Conservation (phyloP, 2,888 invertebrate genomes). For the Sthenelais limicola region DNA sequence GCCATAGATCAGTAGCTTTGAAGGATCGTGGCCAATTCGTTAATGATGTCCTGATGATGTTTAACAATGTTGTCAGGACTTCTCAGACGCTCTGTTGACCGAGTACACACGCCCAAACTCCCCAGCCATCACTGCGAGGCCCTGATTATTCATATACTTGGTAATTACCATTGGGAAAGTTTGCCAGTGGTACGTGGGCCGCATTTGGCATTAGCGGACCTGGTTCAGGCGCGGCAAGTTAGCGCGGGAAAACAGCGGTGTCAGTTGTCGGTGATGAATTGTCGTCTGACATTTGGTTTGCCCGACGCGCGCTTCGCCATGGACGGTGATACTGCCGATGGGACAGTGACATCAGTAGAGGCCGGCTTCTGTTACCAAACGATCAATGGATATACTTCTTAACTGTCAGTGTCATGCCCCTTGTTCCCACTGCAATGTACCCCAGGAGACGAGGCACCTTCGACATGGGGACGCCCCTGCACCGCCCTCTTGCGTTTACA, state of each 20-base stretch:
- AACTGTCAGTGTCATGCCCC: constrained; percentile 33
- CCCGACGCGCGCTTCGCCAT: background rate
- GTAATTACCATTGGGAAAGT: constrained; percentile 16
- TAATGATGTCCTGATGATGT: constrained; percentile 38
- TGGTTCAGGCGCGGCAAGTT: background rate
- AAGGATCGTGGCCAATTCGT: constrained; percentile 1
- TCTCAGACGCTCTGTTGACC: constrained; percentile 13
- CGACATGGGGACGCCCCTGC: background rate
- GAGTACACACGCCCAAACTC: constrained; percentile 20
- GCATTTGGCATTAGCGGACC: constrained; percentile 8
- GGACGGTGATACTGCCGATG: constrained; percentile 3
- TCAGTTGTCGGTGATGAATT: too few relatives aligned
- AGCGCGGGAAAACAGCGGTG: too few relatives aligned
- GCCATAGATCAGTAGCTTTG: constrained; percentile 33
- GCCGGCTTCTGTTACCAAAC: constrained; percentile 14
- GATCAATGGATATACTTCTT: constrained; percentile 40
- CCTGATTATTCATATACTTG: constrained; percentile 31
- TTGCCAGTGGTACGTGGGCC: constrained; percentile 15
- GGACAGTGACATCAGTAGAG: background rate
- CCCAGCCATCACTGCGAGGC: too few relatives aligned
- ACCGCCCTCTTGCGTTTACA: too few relatives aligned
- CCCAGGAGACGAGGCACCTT: background rate
- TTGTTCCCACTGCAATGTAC: constrained; percentile 21
- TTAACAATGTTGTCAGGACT: constrained; percentile 2
- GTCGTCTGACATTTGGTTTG: constrained; percentile 5